Evolutionary conservation across 1,140 invertebrate species (phyloP).

Genomic region (Drosophila asahinai): DNA sequence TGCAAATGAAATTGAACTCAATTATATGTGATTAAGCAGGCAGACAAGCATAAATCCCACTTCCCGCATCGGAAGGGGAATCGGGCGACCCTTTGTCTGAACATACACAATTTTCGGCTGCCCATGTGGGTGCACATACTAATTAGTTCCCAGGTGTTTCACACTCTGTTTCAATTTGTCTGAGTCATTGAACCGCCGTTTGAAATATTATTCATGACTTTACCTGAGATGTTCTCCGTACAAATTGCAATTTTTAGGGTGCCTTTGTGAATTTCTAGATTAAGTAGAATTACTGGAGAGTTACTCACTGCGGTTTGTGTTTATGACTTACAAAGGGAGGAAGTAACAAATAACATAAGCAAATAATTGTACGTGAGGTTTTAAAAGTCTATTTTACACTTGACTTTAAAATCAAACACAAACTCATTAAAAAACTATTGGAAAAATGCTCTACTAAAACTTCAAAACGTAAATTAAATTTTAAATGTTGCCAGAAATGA

Average conservation of each 20-base stretch:
- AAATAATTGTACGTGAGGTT: background rate
- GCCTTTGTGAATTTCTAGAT: background rate
- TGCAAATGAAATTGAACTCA: slow-evolving; percentile 61
- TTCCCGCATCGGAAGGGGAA: slow-evolving; percentile 4
- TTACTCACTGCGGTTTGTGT: slow-evolving; percentile 18
- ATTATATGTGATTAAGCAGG: slow-evolving; percentile 67
- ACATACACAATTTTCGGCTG: slow-evolving; percentile 10
- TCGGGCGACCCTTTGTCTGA: slow-evolving; percentile 1
- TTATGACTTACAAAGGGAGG: slow-evolving; percentile 10
- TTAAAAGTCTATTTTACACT: background rate
- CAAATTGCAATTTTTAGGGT: slow-evolving; percentile 19
- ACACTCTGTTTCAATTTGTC: background rate
- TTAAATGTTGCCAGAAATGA: background rate
- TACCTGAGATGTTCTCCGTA: background rate
- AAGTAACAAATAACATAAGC: background rate
- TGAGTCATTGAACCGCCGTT: slow-evolving; percentile 40
- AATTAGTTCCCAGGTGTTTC: slow-evolving; percentile 51
- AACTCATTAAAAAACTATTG: background rate
- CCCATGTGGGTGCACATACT: slow-evolving; percentile 49
- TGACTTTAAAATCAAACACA: background rate
- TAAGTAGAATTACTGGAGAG: background rate
- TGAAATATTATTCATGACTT: background rate
- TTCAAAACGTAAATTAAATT: background rate
- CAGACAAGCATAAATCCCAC: slow-evolving; percentile 37
- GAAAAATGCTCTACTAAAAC: too few species aligned